Percentiles rank a stretch among this genome's conserved stretches.
Evolutionary conservation across 2,888 invertebrate species (phyloP).

Genomic region (Agonopterix heracliana): DNA sequence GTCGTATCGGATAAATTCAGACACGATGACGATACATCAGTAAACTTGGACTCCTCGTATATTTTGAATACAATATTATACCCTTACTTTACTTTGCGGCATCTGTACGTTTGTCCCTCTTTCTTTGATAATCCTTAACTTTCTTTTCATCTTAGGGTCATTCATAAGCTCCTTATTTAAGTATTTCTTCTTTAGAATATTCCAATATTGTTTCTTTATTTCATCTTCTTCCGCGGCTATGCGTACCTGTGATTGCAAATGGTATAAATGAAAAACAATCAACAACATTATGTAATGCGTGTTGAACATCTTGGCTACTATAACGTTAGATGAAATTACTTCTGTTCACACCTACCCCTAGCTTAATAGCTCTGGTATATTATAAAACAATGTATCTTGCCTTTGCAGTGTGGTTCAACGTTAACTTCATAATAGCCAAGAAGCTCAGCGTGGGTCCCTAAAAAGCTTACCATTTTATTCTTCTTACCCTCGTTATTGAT

Average conservation of each 20-base stretch:
- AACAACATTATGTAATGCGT: background rate
- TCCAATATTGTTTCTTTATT: conserved; percentile 66
- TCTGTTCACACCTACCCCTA: no score
- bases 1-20: no score
- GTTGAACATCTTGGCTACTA: no score
- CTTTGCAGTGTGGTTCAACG: no score
- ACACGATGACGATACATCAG: no score
- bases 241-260: conserved; percentile 35
- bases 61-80: no score
- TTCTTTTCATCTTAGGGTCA: conserved; percentile 44
- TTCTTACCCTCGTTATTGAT: conserved; percentile 57
- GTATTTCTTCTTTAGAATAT: conserved; percentile 58
- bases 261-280: background rate
- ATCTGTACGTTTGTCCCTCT: conserved; percentile 64
- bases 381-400: no score
- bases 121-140: conserved; percentile 60
- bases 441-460: background rate
- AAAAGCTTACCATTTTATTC: conserved; percentile 53
- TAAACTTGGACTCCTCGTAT: no score
- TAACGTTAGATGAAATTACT: no score
- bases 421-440: no score
- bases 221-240: conserved; percentile 66
- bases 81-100: conserved; percentile 62
- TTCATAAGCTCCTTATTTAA: conserved; percentile 29
- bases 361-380: no score